Evolutionary conservation across 2,113 vertebrate species (phyloP).

Genomic region (Otocyon megalotis): DNA sequence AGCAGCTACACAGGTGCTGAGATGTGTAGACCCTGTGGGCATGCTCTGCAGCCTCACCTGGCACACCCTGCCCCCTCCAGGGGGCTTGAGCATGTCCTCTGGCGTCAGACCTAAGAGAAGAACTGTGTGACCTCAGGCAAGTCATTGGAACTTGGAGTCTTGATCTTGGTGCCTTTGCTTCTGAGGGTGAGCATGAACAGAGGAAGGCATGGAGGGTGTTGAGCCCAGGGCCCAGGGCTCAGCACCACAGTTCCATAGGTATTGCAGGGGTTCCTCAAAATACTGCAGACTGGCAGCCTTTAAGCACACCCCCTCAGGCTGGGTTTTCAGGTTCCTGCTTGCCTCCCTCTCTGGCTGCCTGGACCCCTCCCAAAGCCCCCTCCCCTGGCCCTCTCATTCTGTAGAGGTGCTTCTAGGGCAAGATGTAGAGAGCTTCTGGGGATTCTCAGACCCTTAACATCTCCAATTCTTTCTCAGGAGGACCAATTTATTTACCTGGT

Average conservation of each 20-base stretch:
- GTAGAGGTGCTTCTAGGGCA: neutral
- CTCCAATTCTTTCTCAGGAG: neutral
- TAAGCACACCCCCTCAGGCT: neutral
- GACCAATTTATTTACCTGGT: neutral
- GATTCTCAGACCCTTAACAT: neutral
- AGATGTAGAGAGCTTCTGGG: neutral
- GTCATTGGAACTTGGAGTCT: neutral
- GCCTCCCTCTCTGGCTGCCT: neutral
- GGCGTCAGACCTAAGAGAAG: neutral
- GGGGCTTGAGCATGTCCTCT: neutral
- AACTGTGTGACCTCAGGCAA: neutral
- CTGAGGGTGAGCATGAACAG: neutral
- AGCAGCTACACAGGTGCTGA: neutral
- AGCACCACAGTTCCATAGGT: accelerated
- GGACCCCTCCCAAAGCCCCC: accelerated
- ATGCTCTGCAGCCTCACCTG: neutral
- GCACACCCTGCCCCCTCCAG: neutral
- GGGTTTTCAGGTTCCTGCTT: neutral
- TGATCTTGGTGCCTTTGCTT: neutral
- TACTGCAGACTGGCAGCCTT: neutral
- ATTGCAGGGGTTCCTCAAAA: neutral
- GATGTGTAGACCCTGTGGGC: neutral
- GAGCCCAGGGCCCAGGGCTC: neutral
- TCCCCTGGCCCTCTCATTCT: neutral
- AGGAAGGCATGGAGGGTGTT: neutral